Evolutionary conservation across 2,113 vertebrate genomes (phyloP), one percentile per base, ranked within the genome.

Genomic region (Theristicus caerulescens): DNA sequence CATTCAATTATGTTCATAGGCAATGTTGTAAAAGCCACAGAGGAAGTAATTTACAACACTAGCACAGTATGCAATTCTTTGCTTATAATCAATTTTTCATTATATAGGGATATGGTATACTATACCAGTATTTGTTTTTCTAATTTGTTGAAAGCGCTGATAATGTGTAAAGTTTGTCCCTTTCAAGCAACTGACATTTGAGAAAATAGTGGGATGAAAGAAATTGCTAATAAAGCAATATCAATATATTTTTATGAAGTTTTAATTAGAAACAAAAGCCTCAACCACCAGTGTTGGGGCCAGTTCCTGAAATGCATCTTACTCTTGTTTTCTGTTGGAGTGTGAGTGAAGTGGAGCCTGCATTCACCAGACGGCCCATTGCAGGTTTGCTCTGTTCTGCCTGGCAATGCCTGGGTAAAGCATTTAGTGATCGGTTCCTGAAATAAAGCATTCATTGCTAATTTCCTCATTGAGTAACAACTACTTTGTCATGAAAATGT

Each of bases 1-100:
- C 97, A 98, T 98, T 98, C 98, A 98, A 98, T 98, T 98, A 98
- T 88, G 96, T 98, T 98, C 96, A 93, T 96, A 98, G 95, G 96
- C 94, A 96, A 59, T 96, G 96, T 94, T 97, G 97, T 98, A 97
- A 98, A 98, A 98, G 79, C 96, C 97, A 98, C 97, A 88, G 96
- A 97, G 97, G 97, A 98, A 98, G 97, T 97, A 97, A 98, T 98
- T 98, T 97, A 94, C 94, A 97, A 94, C 94, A 79, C 86, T 92
- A 91, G 88, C 95, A 85, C 97, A 95, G 87, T 96, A 79, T 97
- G 97, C 96, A 96, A 95, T 96, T 97, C 96, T 80, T 96, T 97
- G 94, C 90, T 94, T 96, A 94, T 97, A 97, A 97, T 96, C 96
- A 97, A 95, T 96, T 97, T 98, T 97, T 98, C 97, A 97, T 96